These are phyloP conservation scores for Dolichomitus sp. DNA, from an alignment of 2,888 invertebrate species.

Conservation along the genomic window DNA sequence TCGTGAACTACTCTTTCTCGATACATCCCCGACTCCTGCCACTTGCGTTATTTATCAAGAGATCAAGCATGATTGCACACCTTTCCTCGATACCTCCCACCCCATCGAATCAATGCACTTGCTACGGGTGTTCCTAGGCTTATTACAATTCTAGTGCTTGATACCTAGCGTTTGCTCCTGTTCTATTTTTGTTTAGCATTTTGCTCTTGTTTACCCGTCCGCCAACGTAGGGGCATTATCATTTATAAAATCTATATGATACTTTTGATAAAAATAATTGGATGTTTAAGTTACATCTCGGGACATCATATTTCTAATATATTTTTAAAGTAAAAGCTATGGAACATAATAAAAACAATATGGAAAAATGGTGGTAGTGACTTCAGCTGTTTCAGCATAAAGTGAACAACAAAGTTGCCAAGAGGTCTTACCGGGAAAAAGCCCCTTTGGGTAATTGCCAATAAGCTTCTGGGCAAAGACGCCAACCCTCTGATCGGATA, in stretches of 20 bases:
- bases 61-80: constrained; percentile 21
- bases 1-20: constrained; percentile 9
- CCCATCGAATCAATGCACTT: neutral
- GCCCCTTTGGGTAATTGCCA: constrained; percentile 61
- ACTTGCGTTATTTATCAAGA: constrained; percentile 38
- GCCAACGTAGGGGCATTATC: neutral
- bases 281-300: neutral
- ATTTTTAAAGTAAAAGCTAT: neutral
- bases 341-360: neutral
- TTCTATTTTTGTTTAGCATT: neutral
- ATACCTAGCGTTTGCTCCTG: neutral
- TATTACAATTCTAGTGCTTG: constrained; percentile 27
- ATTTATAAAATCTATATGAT: neutral
- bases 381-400: neutral
- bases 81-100: neutral
- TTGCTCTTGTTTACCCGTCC: neutral
- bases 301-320: neutral
- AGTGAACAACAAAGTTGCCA: constrained; percentile 23
- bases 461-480: constrained; percentile 64
- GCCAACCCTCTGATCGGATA: constrained; percentile 49
- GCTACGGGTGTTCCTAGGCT: neutral
- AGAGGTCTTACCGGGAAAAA: constrained; percentile 43
- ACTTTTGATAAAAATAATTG: neutral
- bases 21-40: constrained; percentile 20
- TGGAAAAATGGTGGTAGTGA: neutral